Percentiles rank a stretch among this genome's conserved stretches.
These are phyloP conservation scores for Cheirogaleus medius DNA, from an alignment of 2,113 vertebrate species.

Conservation along the genomic window DNA sequence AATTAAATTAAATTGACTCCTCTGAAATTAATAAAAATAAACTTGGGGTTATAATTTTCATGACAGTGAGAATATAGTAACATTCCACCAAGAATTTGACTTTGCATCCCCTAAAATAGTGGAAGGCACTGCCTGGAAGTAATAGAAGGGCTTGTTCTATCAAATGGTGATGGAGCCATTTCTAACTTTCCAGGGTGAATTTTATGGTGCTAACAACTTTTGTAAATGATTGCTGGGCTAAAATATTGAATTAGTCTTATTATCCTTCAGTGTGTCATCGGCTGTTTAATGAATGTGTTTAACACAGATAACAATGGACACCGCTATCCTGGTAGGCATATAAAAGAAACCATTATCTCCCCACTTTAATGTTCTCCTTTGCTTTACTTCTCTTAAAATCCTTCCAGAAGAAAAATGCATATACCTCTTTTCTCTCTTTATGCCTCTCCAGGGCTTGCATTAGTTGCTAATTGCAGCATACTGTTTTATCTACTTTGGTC, in stretches of 20 bases:
- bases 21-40: neutral
- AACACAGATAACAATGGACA: conserved; percentile 36
- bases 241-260: conserved; percentile 63
- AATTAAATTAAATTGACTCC: neutral
- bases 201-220: conserved; percentile 9
- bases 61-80: neutral
- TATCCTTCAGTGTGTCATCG: conserved; percentile 31
- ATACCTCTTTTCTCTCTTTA: neutral
- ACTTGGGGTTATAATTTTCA: neutral
- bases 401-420: neutral
- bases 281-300: conserved; percentile 50
- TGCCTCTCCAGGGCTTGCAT: neutral
- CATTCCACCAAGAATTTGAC: neutral
- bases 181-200: conserved; percentile 29
- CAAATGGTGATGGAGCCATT: neutral
- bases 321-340: conserved; percentile 10
- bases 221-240: conserved; percentile 41
- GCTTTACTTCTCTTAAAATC: conserved; percentile 26
- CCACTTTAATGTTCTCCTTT: conserved; percentile 46
- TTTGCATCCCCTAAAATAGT: neutral
- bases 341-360: conserved; percentile 53
- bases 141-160: neutral
- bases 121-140: neutral
- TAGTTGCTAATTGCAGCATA: conserved; percentile 46
- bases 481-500: conserved; percentile 42